Base-by-base conservation (phyloP, 2,888 invertebrate genomes). In the Formica aserva region DNA sequence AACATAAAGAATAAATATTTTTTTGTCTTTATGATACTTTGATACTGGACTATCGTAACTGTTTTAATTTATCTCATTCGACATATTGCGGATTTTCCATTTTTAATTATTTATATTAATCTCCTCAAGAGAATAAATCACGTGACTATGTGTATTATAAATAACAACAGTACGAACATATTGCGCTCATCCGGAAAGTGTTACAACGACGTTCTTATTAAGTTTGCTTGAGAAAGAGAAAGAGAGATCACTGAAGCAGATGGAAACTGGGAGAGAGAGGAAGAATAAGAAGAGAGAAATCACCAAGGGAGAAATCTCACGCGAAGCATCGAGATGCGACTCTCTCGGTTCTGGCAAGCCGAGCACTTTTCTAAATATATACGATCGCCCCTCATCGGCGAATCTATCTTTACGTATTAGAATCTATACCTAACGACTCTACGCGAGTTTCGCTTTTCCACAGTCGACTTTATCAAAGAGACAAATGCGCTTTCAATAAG, bases 381-480 rank as follows among this genome's bases (percentile, higher is more conserved):
- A 89, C 91, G 87, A 92, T 92, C 92, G 91, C 93, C 94, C 93
- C 94, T 93, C 94, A 94, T 94, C 94, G 92, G 92, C 92, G 91
- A 92, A 93, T 94, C 94, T 94, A 94, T 94, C 94, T 94, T 94
- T 94, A 94, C 93, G 93, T 94, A 93, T 93, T 93, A 93, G 92
- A 94, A 93, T 94, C 93, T 94, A 93, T 92, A 93, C 92, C 92
- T 85, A 89, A 89, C 88, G 85, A 89, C 85, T 76, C 85, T 76
- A 85, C 88, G 88, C 88, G 88, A 86, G 78, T 45, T 90, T 83
- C 86, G 78, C 77, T 71, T 80, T 76, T 76, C 80, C 89, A 83
- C 82, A 83, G 84, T 87, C 66, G 81, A 85, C 80, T 83, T 89
- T 87, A 83, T 84, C 81, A 69, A 41, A 71, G 65, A 67, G 45